Evolutionary conservation across 2,113 vertebrate genomes (phyloP).

Genomic region (Ia io): DNA sequence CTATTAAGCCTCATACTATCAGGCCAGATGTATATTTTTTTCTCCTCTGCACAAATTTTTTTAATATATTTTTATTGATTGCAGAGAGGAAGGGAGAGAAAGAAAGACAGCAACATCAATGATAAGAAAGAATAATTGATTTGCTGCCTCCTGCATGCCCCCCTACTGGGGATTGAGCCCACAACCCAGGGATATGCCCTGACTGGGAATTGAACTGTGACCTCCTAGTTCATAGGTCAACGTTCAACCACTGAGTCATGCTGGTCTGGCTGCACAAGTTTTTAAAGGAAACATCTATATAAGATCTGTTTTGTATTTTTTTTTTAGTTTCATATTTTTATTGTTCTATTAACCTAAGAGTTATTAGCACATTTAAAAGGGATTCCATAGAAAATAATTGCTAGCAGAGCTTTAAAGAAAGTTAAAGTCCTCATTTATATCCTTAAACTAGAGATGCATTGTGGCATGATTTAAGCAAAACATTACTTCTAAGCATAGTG

Average conservation of each 20-base stretch:
- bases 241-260: too few relatives aligned
- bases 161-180: too few relatives aligned
- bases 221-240: too few relatives aligned
- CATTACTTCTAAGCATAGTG: background rate
- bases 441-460: background rate
- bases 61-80: too few relatives aligned
- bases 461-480: background rate
- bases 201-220: too few relatives aligned
- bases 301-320: background rate
- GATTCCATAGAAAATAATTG: background rate
- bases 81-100: too few relatives aligned
- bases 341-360: background rate
- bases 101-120: too few relatives aligned
- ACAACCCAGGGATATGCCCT: too few relatives aligned
- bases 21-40: background rate
- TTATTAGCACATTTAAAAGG: background rate
- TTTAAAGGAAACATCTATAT: background rate
- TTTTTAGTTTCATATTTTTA: background rate
- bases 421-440: background rate
- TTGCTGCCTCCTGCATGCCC: too few relatives aligned
- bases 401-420: background rate
- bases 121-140: too few relatives aligned
- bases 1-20: background rate
- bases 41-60: background rate
- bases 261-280: background rate